phyloP scores from a whole-genome alignment of 1,140 invertebrate genomes.

The Drosophila pruinosa region DNA sequence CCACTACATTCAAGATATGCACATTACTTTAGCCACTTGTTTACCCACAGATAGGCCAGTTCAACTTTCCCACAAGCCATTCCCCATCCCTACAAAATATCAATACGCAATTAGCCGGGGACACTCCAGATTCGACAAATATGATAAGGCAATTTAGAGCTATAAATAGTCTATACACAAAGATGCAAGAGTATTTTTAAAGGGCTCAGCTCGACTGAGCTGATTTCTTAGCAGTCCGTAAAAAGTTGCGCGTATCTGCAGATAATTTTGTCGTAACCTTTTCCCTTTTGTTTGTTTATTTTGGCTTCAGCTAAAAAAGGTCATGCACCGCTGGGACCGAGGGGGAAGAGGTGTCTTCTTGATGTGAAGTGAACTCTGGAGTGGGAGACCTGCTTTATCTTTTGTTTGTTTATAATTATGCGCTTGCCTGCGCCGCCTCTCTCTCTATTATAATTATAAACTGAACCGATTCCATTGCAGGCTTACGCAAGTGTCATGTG shows the following conservation, averaged over 20 bases:
- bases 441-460: slow-evolving; percentile 67
- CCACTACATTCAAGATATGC: slow-evolving; percentile 5
- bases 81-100: background rate
- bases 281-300: slow-evolving; percentile 31
- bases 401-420: slow-evolving; percentile 77
- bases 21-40: slow-evolving; percentile 3
- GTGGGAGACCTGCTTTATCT: slow-evolving; percentile 21
- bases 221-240: slow-evolving; percentile 2
- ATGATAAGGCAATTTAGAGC: slow-evolving; percentile 4
- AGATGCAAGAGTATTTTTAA: too few species aligned
- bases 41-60: slow-evolving; percentile 22
- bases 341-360: background rate
- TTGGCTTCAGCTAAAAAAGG: slow-evolving; percentile 40
- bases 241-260: slow-evolving; percentile 5
- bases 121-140: slow-evolving; percentile 11
- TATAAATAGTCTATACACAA: too few species aligned
- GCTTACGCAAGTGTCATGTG: slow-evolving; percentile 16
- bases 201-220: background rate
- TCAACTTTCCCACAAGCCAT: background rate
- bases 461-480: slow-evolving; percentile 33
- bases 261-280: slow-evolving; percentile 7
- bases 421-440: slow-evolving; percentile 49
- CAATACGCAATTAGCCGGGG: slow-evolving; percentile 2
- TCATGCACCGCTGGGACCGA: slow-evolving; percentile 50
- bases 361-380: too few species aligned